Evolutionary conservation across 2,888 invertebrate species (phyloP), one percentile per base, ranked within the genome.

Genomic region (Philaethria dido): DNA sequence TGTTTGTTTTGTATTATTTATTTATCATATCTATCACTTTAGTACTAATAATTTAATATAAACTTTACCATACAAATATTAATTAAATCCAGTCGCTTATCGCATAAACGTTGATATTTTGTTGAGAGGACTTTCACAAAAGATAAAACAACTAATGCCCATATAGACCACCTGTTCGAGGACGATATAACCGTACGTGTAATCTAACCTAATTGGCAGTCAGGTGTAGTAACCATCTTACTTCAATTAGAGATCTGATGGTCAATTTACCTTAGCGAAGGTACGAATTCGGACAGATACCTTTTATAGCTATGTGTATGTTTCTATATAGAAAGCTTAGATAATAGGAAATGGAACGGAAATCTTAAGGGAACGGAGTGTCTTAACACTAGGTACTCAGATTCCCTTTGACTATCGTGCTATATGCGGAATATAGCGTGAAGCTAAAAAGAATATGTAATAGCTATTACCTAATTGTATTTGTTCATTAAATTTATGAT

Each of bases 141-240:
- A 59, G 47, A 64, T 65, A 65, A 65, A 59, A 65, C 50, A 29
- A 60, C 22, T 57, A 25, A 57, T 45, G 44, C 39, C 45, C 65
- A 45, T 62, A 48, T 42, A 18, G 44, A n/a, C 48, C 65, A 68
- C 50, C 50, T 65, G 64, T 61, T 65, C 55, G 33, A 57, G 63
- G 60, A 62, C 68, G 45, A 47, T 52, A 61, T 57, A 42, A 42
- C 57, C 9, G 60, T 66, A 66, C 66, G 62, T 66, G 66, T 62
- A 66, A 65, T 69, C 69, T 69, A 66, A 66, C 55, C 66, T 69
- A 69, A 69, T 69, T 69, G 69, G 47, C 66, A 63, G 66, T 62
- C 69, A 69, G 62, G 69, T 66, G 66, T 57, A 59, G 66, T 60
- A 50, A 48, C 68, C 59, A 54, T 66, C 62, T 66, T 52, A 59